Evolutionary conservation across 2,797 vertebrate species (phyloP), one percentile per base, ranked within the genome.

Genomic region (Trematomus bernacchii): DNA sequence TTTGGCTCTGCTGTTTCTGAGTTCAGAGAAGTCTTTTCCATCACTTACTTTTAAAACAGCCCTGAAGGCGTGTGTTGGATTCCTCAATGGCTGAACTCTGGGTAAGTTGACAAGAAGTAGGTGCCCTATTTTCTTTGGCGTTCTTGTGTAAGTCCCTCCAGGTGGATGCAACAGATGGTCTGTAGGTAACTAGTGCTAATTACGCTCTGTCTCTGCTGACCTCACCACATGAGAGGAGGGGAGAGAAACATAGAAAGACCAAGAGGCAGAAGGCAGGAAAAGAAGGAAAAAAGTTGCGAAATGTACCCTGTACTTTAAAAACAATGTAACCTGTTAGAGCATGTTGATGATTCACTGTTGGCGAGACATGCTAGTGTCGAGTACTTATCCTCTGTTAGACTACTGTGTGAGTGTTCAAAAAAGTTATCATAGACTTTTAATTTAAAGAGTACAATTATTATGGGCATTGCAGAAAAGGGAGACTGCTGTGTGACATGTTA

Each of bases 61-160:
- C 48, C 23, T 80, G 71, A 77, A 57, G 64, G 58, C 14, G 40
- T 60, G 48, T 83, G 84, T 89, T 84, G 87, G 83, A 87, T 80
- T 86, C 43, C 46, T 86, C 58, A 30, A 1, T 50, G 50, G 60
- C 73, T 74, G 59, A 77, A 76, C 69, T 77, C 75, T 66, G 77
- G 93, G 94, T 95, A 86, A 94, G 94, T 94, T 85, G 57, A 83
- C 67, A 51, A 61, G 59, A 63, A 74, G 60, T 61, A 4, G 57
- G 33, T 68, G 66, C 11, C 52, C 33, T 71, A 3, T 62, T 71
- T 55, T 59, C 13, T 14, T 69, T 54, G 66, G 71, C 71, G 70
- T 67, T 64, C 76, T 65, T 44, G 55, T 83, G 82, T 86, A 84
- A 77, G 43, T 88, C 77, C 59, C 30, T 79, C 79, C 87, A 90